Percentiles rank a stretch among this genome's conserved stretches.
phyloP scores from a whole-genome alignment of 1,140 invertebrate species.

The Nixonia krombeini region DNA sequence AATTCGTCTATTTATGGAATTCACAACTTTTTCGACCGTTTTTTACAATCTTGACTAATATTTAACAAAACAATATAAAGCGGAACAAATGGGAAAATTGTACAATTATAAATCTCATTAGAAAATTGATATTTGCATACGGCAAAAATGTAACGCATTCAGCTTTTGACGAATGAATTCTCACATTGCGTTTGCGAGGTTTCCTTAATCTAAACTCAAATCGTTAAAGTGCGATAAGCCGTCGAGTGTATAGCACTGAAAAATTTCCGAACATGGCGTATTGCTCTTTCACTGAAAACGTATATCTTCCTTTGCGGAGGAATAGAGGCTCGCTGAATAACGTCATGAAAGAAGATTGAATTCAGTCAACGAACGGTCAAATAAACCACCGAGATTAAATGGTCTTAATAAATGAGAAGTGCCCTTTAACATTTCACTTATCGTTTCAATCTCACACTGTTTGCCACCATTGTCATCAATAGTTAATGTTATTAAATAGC shows the following conservation, averaged over 20 bases:
- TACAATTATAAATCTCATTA: background rate
- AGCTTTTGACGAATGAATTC: slow-evolving; percentile 47
- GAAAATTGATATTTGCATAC: slow-evolving; percentile 2
- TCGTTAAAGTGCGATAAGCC: slow-evolving; percentile 52
- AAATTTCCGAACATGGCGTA: slow-evolving; percentile 39
- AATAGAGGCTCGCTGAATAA: slow-evolving; percentile 30
- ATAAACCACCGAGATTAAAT: slow-evolving; percentile 28
- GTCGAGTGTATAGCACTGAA: slow-evolving; percentile 32
- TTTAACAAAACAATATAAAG: too few relatives aligned
- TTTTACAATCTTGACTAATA: too few relatives aligned
- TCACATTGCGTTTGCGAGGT: slow-evolving; percentile 44
- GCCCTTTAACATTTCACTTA: too few relatives aligned
- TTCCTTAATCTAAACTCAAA: slow-evolving; percentile 66
- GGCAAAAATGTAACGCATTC: background rate
- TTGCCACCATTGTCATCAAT: too few relatives aligned
- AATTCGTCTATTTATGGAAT: background rate
- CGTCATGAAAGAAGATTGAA: slow-evolving; percentile 25
- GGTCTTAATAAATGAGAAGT: slow-evolving; percentile 13
- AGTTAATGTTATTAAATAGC: too few relatives aligned
- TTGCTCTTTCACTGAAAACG: slow-evolving; percentile 40
- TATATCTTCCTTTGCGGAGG: slow-evolving; percentile 40
- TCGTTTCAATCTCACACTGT: too few relatives aligned
- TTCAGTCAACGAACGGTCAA: slow-evolving; percentile 30
- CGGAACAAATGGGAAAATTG: too few relatives aligned
- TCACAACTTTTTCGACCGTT: too few relatives aligned